These are phyloP conservation scores for Pedetes capensis DNA, from an alignment of 2,113 vertebrate species.

Conservation along the genomic window DNA sequence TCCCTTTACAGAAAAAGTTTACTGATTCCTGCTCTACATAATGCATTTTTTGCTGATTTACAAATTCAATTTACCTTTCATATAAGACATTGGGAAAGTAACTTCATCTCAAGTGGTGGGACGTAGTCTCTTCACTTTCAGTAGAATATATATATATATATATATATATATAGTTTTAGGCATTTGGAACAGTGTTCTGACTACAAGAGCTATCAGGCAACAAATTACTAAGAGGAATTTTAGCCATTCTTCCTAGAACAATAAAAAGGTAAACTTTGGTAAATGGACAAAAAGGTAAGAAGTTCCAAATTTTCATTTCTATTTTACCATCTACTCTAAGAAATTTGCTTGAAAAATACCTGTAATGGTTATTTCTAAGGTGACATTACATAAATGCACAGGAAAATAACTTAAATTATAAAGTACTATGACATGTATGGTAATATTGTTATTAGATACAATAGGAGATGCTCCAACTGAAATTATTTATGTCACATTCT, in stretches of 20 bases:
- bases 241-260: neutral
- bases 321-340: neutral
- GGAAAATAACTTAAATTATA: neutral
- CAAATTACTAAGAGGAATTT: neutral
- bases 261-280: neutral
- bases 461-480: neutral
- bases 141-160: neutral
- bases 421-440: neutral
- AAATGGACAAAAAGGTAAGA: neutral
- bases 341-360: constrained; percentile 4
- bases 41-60: neutral
- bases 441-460: neutral
- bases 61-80: neutral
- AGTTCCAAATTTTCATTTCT: neutral
- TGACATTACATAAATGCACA: neutral
- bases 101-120: neutral
- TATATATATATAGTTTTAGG: too few species aligned
- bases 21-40: neutral
- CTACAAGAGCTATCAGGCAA: neutral
- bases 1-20: neutral
- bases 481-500: constrained; percentile 19
- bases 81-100: neutral
- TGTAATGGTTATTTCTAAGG: neutral
- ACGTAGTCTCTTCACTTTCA: neutral
- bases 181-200: neutral